These are phyloP conservation scores for Psilopogon haemacephalus DNA, from an alignment of 2,113 vertebrate species.

Conservation along the genomic window DNA sequence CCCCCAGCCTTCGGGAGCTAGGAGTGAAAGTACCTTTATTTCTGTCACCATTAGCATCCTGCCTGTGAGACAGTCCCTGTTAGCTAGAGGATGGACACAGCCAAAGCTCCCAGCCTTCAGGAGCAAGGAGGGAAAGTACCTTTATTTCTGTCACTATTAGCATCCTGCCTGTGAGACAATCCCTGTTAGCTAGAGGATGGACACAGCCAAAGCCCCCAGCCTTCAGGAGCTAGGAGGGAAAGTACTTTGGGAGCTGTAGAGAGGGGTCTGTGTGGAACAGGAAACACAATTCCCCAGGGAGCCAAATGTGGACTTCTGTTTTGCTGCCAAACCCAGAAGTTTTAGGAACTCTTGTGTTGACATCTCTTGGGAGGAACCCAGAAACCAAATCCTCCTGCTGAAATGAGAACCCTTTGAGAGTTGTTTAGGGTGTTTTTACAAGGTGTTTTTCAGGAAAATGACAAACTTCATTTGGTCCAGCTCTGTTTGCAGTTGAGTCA, in stretches of 20 bases:
- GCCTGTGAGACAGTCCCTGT: neutral
- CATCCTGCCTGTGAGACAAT: neutral
- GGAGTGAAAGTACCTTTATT: no score
- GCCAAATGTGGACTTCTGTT: neutral
- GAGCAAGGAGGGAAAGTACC: neutral
- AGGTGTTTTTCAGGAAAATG: fast-evolving
- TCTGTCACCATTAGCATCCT: neutral
- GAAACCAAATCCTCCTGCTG: neutral
- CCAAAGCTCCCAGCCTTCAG: neutral
- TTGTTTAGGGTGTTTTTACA: neutral
- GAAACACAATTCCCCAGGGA: fast-evolving
- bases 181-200: fast-evolving
- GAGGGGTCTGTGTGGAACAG: neutral
- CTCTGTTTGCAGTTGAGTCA: neutral
- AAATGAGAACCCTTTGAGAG: neutral
- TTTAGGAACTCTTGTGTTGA: neutral
- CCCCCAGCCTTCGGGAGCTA: no score
- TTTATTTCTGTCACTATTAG: neutral
- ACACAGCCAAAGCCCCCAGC: neutral
- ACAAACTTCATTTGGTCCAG: fast-evolving
- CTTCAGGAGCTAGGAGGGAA: neutral
- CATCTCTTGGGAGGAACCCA: neutral
- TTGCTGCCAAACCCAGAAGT: neutral
- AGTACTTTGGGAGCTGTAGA: neutral
- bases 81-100: fast-evolving